Evolutionary conservation across 2,797 vertebrate genomes (phyloP).

Genomic region (Euthynnus affinis): DNA sequence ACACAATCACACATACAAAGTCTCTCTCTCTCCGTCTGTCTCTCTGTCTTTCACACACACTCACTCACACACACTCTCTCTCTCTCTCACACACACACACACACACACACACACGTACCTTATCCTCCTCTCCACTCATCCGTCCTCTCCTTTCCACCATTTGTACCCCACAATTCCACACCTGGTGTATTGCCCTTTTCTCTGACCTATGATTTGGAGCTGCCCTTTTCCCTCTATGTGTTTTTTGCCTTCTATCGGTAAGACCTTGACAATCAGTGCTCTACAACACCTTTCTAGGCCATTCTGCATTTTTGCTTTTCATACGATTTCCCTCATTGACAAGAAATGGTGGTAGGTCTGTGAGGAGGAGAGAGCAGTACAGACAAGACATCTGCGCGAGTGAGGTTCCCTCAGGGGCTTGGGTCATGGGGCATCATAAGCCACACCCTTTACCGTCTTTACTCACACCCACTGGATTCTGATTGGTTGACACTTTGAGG

Average conservation of each 20-base stretch:
- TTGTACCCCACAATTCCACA: conserved; percentile 66
- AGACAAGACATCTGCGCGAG: conserved; percentile 69
- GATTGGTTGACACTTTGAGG: conserved; percentile 70
- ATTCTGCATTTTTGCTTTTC: conserved; percentile 52
- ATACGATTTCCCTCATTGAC: conserved; percentile 44
- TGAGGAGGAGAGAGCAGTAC: conserved; percentile 44
- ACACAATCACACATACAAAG: conserved; percentile 66
- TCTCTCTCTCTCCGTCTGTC: conserved; percentile 39
- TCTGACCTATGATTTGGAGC: conserved; percentile 51
- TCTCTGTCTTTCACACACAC: conserved; percentile 7
- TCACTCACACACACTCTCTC: conserved; percentile 46
- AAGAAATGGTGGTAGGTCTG: conserved; percentile 43
- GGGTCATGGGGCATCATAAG: conserved; percentile 76
- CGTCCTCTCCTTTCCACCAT: conserved; percentile 56
- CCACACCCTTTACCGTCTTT: conserved; percentile 64
- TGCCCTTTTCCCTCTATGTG: conserved; percentile 45
- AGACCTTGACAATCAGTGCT: conserved; percentile 58
- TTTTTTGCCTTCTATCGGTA: conserved; percentile 26
- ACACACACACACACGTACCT: conserved; percentile 44
- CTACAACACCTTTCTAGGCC: conserved; percentile 33
- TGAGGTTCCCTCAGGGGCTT: conserved; percentile 69
- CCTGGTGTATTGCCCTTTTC: conserved; percentile 62
- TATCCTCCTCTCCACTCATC: conserved; percentile 61
- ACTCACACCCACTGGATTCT: conserved; percentile 67
- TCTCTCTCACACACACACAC: conserved; percentile 42